phyloP scores from a whole-genome alignment of 1,140 invertebrate species.

The Drosophila simulans region DNA sequence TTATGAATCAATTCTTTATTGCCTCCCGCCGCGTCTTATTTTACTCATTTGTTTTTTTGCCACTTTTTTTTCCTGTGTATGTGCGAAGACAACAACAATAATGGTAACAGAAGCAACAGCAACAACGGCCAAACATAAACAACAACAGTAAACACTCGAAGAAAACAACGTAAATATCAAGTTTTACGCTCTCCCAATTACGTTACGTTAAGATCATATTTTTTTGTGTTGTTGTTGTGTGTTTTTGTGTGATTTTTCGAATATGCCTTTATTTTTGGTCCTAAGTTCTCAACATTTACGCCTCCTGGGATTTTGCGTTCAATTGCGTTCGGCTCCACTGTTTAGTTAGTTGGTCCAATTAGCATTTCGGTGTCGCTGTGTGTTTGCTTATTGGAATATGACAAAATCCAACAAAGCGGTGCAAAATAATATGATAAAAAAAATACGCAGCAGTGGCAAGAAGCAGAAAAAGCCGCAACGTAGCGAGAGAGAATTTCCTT shows the following conservation, averaged over 20 bases:
- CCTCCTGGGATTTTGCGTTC: not conserved
- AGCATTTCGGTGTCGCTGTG: conserved; percentile 51
- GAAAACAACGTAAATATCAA: conserved; percentile 43
- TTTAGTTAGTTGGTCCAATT: conserved; percentile 63
- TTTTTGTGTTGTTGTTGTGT: conserved; percentile 17
- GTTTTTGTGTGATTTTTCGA: conserved; percentile 6
- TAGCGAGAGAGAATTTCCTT: conserved; percentile 35
- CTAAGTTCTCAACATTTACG: conserved; percentile 3
- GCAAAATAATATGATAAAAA: conserved; percentile 64
- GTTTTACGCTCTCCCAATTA: conserved; percentile 24
- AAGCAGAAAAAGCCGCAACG: conserved; percentile 78
- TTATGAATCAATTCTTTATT: conserved; percentile 30
- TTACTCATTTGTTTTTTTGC: conserved; percentile 49
- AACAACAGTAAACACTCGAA: conserved; percentile 18
- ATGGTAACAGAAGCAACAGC: conserved; percentile 30
- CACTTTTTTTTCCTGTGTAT: conserved; percentile 57
- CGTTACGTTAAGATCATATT: conserved; percentile 37
- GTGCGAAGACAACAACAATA: conserved; percentile 49
- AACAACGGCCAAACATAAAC: conserved; percentile 22
- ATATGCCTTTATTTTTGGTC: conserved; percentile 1
- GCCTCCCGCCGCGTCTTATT: conserved; percentile 21
- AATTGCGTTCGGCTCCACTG: conserved; percentile 21
- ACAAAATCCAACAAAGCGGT: conserved; percentile 62
- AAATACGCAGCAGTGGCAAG: conserved; percentile 57
- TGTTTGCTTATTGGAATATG: conserved; percentile 54